Evolutionary conservation across 2,888 invertebrate genomes (phyloP), one percentile per base, ranked within the genome.

Genomic region (Eupeodes luniger): DNA sequence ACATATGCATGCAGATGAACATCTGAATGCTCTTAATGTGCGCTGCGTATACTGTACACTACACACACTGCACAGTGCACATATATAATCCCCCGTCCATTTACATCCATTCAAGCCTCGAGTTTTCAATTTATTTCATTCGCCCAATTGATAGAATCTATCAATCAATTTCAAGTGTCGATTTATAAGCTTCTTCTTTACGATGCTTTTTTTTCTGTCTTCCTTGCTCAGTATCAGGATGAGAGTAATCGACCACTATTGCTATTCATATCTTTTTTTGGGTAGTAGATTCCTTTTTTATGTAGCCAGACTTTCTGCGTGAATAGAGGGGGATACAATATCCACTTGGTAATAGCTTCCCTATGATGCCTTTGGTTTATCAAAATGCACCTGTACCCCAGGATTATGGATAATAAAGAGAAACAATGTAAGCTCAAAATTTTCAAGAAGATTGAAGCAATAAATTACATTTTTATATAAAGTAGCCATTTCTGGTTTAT

Each of bases 91-190:
- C 55, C 55, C 53, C 79, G 83, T 81, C 78, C 78, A 88, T 88
- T 85, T 85, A 85, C 85, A 88, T 84, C 85, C 74, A 81, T 59
- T 55, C 40, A 70, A 34, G 40, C 81, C 75, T 69, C 74, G 55
- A 77, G 62, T 88, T 85, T 88, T 81, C 85, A 88, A 88, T 88
- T 88, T 88, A 88, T 88, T 88, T 88, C 81, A 78, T 85, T 81
- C 84, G 88, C 85, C 81, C 85, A 85, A 85, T 88, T 88, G 88
- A 88, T 88, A 88, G 88, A 78, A 85, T 85, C 85, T 84, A 88
- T 88, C 88, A 85, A 88, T 88, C 88, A 88, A 85, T 81, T 59
- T 85, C 78, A 78, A 85, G 88, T 85, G 88, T 88, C 88, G 88
- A 88, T 88, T 85, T 88, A 88, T 88, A 87, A 84, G 87, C 80